These are phyloP conservation scores for Istiophorus platypterus DNA, from an alignment of 2,113 vertebrate species.

Conservation along the genomic window DNA sequence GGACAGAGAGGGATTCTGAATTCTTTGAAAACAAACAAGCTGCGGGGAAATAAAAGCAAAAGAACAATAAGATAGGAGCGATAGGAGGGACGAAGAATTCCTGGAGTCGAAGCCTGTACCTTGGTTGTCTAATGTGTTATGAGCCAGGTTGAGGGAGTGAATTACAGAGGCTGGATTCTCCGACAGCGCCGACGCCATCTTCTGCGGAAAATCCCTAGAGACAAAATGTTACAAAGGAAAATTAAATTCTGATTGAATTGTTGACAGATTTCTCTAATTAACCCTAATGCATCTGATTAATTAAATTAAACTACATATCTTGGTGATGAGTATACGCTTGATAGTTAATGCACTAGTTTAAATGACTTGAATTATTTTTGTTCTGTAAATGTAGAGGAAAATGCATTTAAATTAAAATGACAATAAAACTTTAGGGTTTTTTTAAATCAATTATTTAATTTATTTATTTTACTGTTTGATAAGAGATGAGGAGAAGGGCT, in stretches of 20 bases:
- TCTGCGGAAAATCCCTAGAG: slow-evolving; percentile 91
- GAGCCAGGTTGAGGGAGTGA: slow-evolving; percentile 90
- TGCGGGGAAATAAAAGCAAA: slow-evolving; percentile 27
- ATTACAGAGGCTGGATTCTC: slow-evolving; percentile 91
- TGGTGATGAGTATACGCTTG: not conserved
- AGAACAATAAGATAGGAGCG: slow-evolving; percentile 31
- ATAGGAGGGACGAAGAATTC: slow-evolving; percentile 30
- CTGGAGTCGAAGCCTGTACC: slow-evolving; percentile 77
- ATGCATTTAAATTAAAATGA: not conserved
- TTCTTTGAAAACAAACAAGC: slow-evolving; percentile 56
- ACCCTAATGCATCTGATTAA: not conserved
- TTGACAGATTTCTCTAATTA: not conserved
- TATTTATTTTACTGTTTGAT: not conserved
- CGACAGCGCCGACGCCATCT: slow-evolving; percentile 89
- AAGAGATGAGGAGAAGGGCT: not conserved
- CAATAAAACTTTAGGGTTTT: not conserved
- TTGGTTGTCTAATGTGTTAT: slow-evolving; percentile 94
- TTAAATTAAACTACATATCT: not conserved
- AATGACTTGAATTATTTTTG: not conserved
- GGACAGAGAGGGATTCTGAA: slow-evolving; percentile 49
- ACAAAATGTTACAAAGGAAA: slow-evolving; percentile 19
- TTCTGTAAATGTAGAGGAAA: not conserved
- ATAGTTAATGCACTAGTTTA: not conserved
- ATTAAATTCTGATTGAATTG: not conserved
- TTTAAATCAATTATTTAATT: no score